A percentile compares a stretch with the other conserved stretches of the same genome.
phyloP scores from a whole-genome alignment of 2,888 invertebrate species.

The Palloptera scutellata region DNA sequence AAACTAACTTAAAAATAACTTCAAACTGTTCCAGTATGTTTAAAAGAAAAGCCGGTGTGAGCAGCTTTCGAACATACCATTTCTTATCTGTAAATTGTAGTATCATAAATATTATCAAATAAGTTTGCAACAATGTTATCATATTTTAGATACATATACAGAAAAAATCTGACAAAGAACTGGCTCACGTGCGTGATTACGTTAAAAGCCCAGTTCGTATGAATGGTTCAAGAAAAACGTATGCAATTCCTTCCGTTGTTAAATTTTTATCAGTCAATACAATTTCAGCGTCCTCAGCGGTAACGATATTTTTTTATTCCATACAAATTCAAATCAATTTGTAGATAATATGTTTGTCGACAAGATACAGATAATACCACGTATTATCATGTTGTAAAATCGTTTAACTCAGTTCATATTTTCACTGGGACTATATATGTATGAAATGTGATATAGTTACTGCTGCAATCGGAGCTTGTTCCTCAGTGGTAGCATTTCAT shows the following conservation, averaged over 20 bases:
- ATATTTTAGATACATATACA: not conserved
- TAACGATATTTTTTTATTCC: constrained; percentile 47
- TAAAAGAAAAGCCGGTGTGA: constrained; percentile 58
- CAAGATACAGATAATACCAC: too few species aligned
- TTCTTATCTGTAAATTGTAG: constrained; percentile 44
- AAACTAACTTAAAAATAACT: constrained; percentile 54
- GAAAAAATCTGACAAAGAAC: too few species aligned
- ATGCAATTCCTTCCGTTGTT: constrained; percentile 49
- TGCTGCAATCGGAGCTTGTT: too few species aligned
- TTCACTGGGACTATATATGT: too few species aligned
- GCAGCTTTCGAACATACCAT: constrained; percentile 55
- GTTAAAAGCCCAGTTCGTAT: constrained; percentile 50
- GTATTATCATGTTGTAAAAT: too few species aligned
- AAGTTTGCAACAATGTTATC: not conserved
- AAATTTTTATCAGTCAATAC: constrained; percentile 50
- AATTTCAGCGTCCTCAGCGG: constrained; percentile 49
- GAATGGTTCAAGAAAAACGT: constrained; percentile 51
- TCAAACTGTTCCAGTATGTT: constrained; percentile 53
- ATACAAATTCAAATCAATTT: constrained; percentile 31
- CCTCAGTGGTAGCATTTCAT: too few species aligned
- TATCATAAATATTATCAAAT: too few species aligned
- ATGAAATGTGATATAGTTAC: too few species aligned
- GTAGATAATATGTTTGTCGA: too few species aligned
- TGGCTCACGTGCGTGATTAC: constrained; percentile 43
- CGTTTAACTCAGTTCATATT: too few species aligned